These are phyloP conservation scores for Numenius phaeopus DNA, from an alignment of 2,797 vertebrate species.

Conservation along the genomic window DNA sequence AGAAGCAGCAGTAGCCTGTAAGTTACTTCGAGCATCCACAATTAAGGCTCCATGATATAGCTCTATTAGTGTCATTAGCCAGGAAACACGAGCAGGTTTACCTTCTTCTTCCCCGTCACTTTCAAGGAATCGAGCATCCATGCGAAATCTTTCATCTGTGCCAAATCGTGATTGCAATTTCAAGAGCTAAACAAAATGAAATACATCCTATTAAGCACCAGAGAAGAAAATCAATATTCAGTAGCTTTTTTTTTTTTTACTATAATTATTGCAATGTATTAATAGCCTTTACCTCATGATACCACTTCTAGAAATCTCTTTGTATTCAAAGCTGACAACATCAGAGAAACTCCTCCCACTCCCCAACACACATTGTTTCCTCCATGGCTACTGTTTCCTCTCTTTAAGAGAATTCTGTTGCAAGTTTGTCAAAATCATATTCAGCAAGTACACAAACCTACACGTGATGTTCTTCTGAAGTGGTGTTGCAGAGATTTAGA, in stretches of 20 bases:
- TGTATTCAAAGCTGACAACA: background rate
- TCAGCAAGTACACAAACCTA: background rate
- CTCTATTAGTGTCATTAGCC: background rate
- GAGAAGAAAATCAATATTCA: background rate
- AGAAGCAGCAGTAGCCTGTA: background rate
- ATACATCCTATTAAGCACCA: background rate
- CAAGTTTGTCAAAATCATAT: background rate
- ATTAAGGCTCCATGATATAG: background rate
- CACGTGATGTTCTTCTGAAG: background rate
- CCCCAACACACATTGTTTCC: background rate
- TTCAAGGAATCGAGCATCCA: slow-evolving; percentile 93
- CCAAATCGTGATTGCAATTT: slow-evolving; percentile 90
- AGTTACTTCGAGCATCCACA: background rate
- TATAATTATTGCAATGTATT: background rate
- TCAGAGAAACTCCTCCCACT: background rate
- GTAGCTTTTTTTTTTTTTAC: background rate
- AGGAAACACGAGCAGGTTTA: slow-evolving; percentile 32
- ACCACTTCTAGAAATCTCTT: background rate
- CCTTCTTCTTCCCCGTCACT: slow-evolving; percentile 83
- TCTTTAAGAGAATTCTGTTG: background rate
- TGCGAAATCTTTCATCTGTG: slow-evolving; percentile 90
- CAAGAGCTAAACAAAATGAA: slow-evolving; percentile 85
- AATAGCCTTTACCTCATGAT: background rate
- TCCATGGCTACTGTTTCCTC: background rate
- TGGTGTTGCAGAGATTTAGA: rapidly evolving